Evolutionary conservation across 1,140 invertebrate genomes (phyloP).

Genomic region (Frieseomelitta varia): DNA sequence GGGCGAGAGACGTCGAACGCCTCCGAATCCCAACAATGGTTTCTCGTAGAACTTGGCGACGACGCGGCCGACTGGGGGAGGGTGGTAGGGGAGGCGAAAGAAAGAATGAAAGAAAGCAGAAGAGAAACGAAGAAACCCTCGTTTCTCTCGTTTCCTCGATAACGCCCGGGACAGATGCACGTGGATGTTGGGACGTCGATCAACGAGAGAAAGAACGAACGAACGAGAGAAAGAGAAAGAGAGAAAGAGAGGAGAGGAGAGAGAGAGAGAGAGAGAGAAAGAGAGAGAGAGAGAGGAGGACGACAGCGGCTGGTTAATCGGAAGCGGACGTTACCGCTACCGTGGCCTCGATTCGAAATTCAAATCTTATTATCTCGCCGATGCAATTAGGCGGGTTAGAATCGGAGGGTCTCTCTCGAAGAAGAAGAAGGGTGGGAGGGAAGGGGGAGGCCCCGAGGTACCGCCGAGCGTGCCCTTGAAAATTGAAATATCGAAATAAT

Average conservation of each 20-base stretch:
- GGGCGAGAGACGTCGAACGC: background rate
- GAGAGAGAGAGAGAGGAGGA: background rate
- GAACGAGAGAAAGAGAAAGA: too few species aligned
- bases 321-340: constrained; percentile 37
- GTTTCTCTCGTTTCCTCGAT: background rate
- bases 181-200: background rate
- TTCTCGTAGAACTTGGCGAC: background rate
- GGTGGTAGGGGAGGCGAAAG: background rate
- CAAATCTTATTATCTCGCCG: constrained; percentile 77
- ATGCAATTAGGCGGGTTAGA: constrained; percentile 73
- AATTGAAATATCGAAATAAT: constrained; percentile 78
- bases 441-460: background rate
- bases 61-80: background rate
- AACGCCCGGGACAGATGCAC: background rate
- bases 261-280: background rate
- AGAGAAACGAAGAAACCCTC: background rate
- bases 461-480: constrained; percentile 68
- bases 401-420: constrained; percentile 2
- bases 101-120: background rate
- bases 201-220: background rate
- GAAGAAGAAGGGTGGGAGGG: constrained; percentile 35
- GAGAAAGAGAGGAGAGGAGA: background rate
- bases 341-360: constrained; percentile 74
- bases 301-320: constrained; percentile 37
- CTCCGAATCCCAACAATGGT: background rate